These are phyloP conservation scores for Drosophila pseudotakahashii DNA, from an alignment of 2,888 invertebrate species.

Conservation along the genomic window DNA sequence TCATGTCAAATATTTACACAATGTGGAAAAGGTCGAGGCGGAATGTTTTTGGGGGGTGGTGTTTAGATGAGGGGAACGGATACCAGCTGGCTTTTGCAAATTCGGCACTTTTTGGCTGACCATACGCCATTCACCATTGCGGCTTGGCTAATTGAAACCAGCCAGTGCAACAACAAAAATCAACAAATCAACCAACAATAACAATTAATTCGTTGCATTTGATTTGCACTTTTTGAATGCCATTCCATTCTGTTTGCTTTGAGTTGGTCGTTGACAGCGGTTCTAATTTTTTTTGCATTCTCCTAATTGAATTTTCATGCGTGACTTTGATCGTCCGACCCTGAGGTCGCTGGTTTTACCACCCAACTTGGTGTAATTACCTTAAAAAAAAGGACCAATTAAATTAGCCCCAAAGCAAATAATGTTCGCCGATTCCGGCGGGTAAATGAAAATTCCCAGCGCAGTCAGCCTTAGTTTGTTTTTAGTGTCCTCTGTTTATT, in stretches of 20 bases:
- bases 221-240: slow-evolving; percentile 63
- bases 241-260: slow-evolving; percentile 49
- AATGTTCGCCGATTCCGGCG: slow-evolving; percentile 15
- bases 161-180: slow-evolving; percentile 30
- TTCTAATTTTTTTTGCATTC: slow-evolving; percentile 27
- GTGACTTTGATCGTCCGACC: slow-evolving; percentile 16
- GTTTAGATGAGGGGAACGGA: slow-evolving; percentile 14
- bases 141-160: slow-evolving; percentile 67
- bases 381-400: slow-evolving; percentile 58
- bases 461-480: slow-evolving; percentile 13
- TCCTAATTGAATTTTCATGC: slow-evolving; percentile 31
- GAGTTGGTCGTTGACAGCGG: slow-evolving; percentile 37
- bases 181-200: slow-evolving; percentile 19
- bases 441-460: slow-evolving; percentile 3
- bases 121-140: slow-evolving; percentile 40
- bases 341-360: slow-evolving; percentile 15
- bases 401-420: slow-evolving; percentile 63
- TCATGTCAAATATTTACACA: slow-evolving; percentile 67
- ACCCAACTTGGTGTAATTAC: slow-evolving; percentile 27
- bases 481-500: slow-evolving; percentile 26
- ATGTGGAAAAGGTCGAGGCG: slow-evolving; percentile 22
- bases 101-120: slow-evolving; percentile 14
- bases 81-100: slow-evolving; percentile 11
- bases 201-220: slow-evolving; percentile 61
- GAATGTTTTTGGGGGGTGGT: slow-evolving; percentile 5